Percentiles rank a stretch among this genome's conserved stretches.
Conservation (phyloP, 2,888 invertebrate genomes). For the Epinotia demarniana region DNA sequence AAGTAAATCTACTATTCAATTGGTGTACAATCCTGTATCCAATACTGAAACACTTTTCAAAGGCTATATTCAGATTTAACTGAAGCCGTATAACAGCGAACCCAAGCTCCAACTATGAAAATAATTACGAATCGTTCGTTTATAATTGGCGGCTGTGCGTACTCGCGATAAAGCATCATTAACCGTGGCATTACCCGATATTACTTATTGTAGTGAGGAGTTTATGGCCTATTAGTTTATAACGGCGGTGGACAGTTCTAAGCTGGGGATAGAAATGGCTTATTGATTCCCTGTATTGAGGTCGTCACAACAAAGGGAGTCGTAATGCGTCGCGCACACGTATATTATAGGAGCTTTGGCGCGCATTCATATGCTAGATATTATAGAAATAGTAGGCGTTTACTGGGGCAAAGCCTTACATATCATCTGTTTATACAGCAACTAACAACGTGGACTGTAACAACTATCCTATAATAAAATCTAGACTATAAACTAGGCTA, state of each 20-base stretch:
- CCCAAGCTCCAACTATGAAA: conserved; percentile 61
- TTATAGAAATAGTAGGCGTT: too few relatives aligned
- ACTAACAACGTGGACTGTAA: too few relatives aligned
- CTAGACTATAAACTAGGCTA: too few relatives aligned
- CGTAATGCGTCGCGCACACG: background rate
- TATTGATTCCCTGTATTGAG: background rate
- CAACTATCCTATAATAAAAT: too few relatives aligned
- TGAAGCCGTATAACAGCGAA: conserved; percentile 50
- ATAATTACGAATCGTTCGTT: conserved; percentile 68
- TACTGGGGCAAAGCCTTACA: too few relatives aligned
- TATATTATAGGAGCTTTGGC: too few relatives aligned
- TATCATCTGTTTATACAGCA: too few relatives aligned
- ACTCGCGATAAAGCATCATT: conserved; percentile 63
- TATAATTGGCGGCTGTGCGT: conserved; percentile 67
- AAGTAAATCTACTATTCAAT: too few relatives aligned
- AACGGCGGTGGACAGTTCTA: background rate
- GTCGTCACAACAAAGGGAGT: background rate
- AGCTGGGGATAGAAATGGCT: conserved; percentile 1
- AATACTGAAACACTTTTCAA: background rate
- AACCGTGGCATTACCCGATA: conserved; percentile 48
- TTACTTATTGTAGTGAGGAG: conserved; percentile 23
- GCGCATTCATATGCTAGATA: too few relatives aligned
- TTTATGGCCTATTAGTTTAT: conserved; percentile 19
- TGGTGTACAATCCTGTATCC: too few relatives aligned
- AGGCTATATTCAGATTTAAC: background rate